phyloP scores from a whole-genome alignment of 1,140 invertebrate genomes.

The Heliothis virescens region DNA sequence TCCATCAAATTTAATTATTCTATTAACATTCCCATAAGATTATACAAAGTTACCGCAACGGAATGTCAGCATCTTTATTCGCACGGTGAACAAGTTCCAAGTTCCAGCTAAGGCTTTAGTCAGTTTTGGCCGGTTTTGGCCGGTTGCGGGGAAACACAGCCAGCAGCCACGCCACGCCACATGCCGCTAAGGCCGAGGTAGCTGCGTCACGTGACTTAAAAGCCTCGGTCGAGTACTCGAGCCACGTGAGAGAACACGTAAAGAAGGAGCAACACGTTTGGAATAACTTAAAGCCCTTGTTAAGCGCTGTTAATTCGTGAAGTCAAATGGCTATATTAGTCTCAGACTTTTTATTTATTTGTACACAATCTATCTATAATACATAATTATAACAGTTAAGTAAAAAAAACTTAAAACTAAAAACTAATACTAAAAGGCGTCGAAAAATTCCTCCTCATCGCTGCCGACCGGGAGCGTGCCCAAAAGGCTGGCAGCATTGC shows the following conservation, averaged over 20 bases:
- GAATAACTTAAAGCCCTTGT: background rate
- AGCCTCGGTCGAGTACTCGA: background rate
- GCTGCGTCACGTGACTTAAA: conserved; percentile 6
- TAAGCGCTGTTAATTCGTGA: background rate
- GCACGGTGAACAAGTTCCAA: background rate
- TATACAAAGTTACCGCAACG: background rate
- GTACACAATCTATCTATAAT: too few relatives aligned
- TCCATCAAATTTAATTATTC: too few relatives aligned
- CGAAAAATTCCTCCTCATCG: too few relatives aligned
- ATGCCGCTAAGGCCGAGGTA: background rate
- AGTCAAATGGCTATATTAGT: too few relatives aligned
- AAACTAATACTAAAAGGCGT: too few relatives aligned
- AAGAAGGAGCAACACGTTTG: background rate
- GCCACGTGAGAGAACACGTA: background rate
- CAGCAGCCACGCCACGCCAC: background rate
- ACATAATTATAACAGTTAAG: too few relatives aligned
- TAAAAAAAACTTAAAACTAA: too few relatives aligned
- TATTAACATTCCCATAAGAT: too few relatives aligned
- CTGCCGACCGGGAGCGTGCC: too few relatives aligned
- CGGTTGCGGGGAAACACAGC: conserved; percentile 35
- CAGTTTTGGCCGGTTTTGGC: conserved; percentile 20
- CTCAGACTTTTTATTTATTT: too few relatives aligned
- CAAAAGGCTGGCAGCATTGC: too few relatives aligned
- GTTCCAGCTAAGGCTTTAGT: conserved; percentile 4
- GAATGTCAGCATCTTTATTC: background rate